phyloP scores from a whole-genome alignment of 2,888 invertebrate genomes.

The Caenorhabditis drosophilae region DNA sequence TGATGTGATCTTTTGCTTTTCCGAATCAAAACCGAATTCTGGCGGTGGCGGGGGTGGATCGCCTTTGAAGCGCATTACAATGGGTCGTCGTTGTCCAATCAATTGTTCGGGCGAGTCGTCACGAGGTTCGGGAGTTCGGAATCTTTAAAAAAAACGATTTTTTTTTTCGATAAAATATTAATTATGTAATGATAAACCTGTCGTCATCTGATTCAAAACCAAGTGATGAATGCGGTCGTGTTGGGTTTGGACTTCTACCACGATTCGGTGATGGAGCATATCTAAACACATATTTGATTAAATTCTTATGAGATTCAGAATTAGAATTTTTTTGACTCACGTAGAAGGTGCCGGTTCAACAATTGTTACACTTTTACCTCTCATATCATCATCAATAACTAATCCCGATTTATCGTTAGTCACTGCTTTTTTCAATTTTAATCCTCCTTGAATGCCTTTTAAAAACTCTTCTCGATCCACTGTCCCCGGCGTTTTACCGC shows the following conservation, averaged over 20 bases:
- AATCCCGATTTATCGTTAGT: constrained; percentile 62
- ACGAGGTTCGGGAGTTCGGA: constrained; percentile 40
- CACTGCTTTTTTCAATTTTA: constrained; percentile 53
- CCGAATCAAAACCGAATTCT: constrained; percentile 55
- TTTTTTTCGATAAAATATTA: not conserved
- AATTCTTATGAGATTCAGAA: too few relatives aligned
- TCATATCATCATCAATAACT: constrained; percentile 56
- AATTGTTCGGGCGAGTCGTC: constrained; percentile 40
- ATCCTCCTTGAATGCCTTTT: constrained; percentile 49
- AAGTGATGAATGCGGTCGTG: constrained; percentile 38
- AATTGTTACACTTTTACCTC: constrained; percentile 34
- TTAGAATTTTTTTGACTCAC: constrained; percentile 6
- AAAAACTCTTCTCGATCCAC: constrained; percentile 53
- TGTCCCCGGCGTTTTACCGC: constrained; percentile 38
- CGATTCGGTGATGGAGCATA: constrained; percentile 35
- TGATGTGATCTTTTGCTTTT: constrained; percentile 42
- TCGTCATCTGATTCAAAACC: constrained; percentile 34
- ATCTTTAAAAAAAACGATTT: constrained; percentile 18
- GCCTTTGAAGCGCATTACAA: constrained; percentile 40
- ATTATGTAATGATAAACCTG: not conserved
- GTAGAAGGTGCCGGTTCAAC: constrained; percentile 39
- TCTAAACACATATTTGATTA: constrained; percentile 5
- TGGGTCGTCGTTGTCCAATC: constrained; percentile 35
- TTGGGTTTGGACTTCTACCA: constrained; percentile 20
- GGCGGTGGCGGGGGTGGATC: constrained; percentile 46